phyloP scores from a whole-genome alignment of 2,113 vertebrate species.

The Micronisus gabar region DNA sequence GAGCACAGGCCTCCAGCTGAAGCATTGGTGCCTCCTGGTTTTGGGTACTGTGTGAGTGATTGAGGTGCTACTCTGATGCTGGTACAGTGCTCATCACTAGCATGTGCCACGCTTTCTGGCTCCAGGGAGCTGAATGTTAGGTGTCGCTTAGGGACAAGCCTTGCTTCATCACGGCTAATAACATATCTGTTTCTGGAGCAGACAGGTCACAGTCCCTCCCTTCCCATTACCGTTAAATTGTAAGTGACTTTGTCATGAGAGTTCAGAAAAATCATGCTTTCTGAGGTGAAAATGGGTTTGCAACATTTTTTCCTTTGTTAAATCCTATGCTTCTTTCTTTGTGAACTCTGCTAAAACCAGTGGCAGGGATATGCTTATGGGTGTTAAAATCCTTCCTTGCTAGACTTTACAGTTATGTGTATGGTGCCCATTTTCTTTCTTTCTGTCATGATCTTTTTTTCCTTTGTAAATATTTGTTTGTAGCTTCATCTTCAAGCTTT shows the following conservation, averaged over 20 bases:
- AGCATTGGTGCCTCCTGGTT: not conserved
- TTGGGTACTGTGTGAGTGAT: not conserved
- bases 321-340: not conserved
- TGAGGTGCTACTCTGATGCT: not conserved
- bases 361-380: not conserved
- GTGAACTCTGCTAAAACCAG: not conserved
- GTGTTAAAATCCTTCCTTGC: not conserved
- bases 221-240: not conserved
- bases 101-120: not conserved
- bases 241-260: not conserved
- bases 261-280: not conserved
- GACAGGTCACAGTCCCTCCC: not conserved
- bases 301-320: not conserved
- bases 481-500: not conserved
- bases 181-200: not conserved
- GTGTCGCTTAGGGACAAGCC: not conserved
- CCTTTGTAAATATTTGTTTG: not conserved
- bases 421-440: not conserved
- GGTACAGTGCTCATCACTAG: not conserved
- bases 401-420: not conserved
- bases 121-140: accelerated
- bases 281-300: not conserved
- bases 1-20: not conserved
- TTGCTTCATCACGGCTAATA: not conserved
- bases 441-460: not conserved